phyloP scores from a whole-genome alignment of 2,888 invertebrate genomes.

The Amphipyra tragopoginis region DNA sequence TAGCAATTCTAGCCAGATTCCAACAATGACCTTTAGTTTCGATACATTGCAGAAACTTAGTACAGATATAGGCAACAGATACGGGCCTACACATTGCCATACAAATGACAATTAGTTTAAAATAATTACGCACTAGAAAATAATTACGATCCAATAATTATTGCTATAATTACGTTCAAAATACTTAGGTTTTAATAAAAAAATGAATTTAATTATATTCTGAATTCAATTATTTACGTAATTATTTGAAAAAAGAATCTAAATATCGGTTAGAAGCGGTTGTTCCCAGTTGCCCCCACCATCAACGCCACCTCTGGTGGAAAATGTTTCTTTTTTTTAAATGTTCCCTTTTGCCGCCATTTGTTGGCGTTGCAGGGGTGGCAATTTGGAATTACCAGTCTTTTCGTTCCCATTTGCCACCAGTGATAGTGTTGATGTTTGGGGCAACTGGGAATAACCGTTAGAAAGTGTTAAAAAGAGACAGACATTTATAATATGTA shows the following conservation, averaged over 20 bases:
- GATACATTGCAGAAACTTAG: constrained; percentile 5
- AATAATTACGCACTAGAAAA: constrained; percentile 2
- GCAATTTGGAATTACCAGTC: too few relatives aligned
- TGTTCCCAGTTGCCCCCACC: too few relatives aligned
- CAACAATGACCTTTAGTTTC: constrained; percentile 12
- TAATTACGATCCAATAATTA: constrained; percentile 2
- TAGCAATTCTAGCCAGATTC: constrained; percentile 15
- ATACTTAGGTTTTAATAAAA: neutral
- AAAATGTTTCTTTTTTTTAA: too few relatives aligned
- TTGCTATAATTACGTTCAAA: constrained; percentile 1
- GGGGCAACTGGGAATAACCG: too few relatives aligned
- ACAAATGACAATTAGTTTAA: constrained; percentile 24
- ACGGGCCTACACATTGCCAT: constrained; percentile 25
- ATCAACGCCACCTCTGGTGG: too few relatives aligned
- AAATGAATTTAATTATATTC: neutral
- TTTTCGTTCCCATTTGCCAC: too few relatives aligned
- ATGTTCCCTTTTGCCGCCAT: too few relatives aligned
- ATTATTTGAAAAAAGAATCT: neutral
- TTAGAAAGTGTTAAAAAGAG: too few relatives aligned
- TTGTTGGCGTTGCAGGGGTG: too few relatives aligned
- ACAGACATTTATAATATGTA: too few relatives aligned
- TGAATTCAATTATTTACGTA: neutral
- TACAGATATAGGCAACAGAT: constrained; percentile 1
- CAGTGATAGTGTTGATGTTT: too few relatives aligned
- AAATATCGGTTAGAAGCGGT: too few relatives aligned